Evolutionary conservation across 2,888 invertebrate species (phyloP), one percentile per base, ranked within the genome.

Genomic region (Maniola hyperantus): DNA sequence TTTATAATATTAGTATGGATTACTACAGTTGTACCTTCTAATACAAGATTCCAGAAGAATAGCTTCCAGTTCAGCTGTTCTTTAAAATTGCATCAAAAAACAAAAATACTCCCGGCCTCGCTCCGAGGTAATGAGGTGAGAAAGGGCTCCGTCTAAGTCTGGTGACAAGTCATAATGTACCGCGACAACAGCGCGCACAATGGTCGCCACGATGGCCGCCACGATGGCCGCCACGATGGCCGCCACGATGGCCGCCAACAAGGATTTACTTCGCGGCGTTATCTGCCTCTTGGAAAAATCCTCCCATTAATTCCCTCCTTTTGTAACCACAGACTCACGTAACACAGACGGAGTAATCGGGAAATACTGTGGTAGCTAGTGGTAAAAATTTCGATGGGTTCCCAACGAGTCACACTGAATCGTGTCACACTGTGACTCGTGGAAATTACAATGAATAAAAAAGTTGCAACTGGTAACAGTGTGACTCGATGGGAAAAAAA

Each of bases 271-370:
- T 26, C 8, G 18, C 18, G 48, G 18, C 48, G 48, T 48, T 48
- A 48, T 48, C 48, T 48, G 48, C 15, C 48, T 48, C 48, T 48
- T 48, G 48, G 6, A 18, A 48, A 48, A 48, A 48, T 15, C 48
- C 48, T 18, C 48, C 15, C 15, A 18, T 48, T 15, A 48, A 48
- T 48, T 10, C 48, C 18, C 48, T 18, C 8, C 7, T 18, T 15
- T 48, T 48, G 15, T 48, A 18, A n/a, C 13, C 44, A n/a, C 5
- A 44, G 13, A 44, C n/a, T 5, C 13, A 13, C 44, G 5, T 6
- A 44, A 44, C 6, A 39, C 11, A 39, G 39, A 39, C 11, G 11
- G 39, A 11, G 11, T 4, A 39, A 26, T 26, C 26, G 26, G 26
- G 4, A 26, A 26, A 26, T 26, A 4, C 36, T 36, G 36, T 36